A percentile compares a stretch with the other conserved stretches of the same genome.
These are phyloP conservation scores for Hylaea fasciaria DNA, from an alignment of 2,888 invertebrate genomes.

Conservation along the genomic window DNA sequence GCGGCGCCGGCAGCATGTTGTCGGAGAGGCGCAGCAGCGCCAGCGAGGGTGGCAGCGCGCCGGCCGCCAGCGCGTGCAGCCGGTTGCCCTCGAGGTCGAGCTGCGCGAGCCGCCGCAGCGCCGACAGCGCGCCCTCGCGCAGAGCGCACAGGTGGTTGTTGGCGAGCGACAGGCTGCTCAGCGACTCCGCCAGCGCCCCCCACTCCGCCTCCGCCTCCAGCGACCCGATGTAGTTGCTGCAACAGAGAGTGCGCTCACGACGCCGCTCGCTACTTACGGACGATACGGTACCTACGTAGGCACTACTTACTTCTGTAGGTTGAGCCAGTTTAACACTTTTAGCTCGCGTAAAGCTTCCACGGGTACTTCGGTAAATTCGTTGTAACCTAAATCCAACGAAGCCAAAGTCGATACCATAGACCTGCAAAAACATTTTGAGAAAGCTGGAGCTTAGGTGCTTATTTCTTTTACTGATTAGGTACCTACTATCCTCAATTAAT, in stretches of 20 bases:
- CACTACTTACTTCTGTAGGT: slow-evolving; percentile 88
- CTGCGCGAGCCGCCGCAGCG: slow-evolving; percentile 85
- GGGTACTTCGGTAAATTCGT: slow-evolving; percentile 88
- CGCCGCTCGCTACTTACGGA: too few species aligned
- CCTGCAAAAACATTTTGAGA: slow-evolving; percentile 74
- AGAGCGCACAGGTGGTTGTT: slow-evolving; percentile 88
- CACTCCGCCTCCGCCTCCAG: slow-evolving; percentile 82
- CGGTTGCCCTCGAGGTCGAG: slow-evolving; percentile 89
- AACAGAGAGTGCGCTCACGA: slow-evolving; percentile 48
- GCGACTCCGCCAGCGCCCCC: slow-evolving; percentile 88
- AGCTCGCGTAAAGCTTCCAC: slow-evolving; percentile 87
- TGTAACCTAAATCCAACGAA: slow-evolving; percentile 91
- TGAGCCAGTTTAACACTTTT: slow-evolving; percentile 89
- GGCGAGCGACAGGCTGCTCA: slow-evolving; percentile 90
- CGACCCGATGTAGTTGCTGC: slow-evolving; percentile 88
- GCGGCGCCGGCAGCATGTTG: slow-evolving; percentile 86
- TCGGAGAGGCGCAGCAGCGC: slow-evolving; percentile 87
- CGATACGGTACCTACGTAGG: too few species aligned
- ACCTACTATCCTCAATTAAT: too few species aligned
- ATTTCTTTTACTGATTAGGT: background rate
- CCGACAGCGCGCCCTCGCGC: slow-evolving; percentile 79
- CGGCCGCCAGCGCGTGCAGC: slow-evolving; percentile 83
- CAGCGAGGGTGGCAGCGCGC: slow-evolving; percentile 85
- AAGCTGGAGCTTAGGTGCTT: background rate
- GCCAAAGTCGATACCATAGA: slow-evolving; percentile 90